These are phyloP conservation scores for Philereme vetulata DNA, from an alignment of 2,888 invertebrate genomes.

Conservation along the genomic window DNA sequence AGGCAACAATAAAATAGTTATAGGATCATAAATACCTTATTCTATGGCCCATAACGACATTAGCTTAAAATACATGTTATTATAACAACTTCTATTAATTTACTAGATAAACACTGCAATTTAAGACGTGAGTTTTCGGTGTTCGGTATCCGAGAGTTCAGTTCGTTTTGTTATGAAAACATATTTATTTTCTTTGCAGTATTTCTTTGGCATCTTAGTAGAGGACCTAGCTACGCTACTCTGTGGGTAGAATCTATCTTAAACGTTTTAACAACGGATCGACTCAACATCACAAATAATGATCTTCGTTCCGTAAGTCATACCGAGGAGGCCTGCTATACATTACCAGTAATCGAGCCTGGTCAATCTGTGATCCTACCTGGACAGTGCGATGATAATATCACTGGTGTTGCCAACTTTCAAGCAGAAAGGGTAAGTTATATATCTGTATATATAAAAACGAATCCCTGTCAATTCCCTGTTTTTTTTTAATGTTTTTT, in stretches of 20 bases:
- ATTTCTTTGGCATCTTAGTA: constrained; percentile 63
- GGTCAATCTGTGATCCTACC: constrained; percentile 60
- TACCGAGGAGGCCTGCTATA: constrained; percentile 53
- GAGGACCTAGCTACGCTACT: constrained; percentile 34
- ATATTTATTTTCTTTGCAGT: constrained; percentile 50
- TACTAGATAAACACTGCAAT: too few relatives aligned
- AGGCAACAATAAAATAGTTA: too few relatives aligned
- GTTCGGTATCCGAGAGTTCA: too few relatives aligned
- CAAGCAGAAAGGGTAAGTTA: constrained; percentile 54
- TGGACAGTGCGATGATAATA: constrained; percentile 60
- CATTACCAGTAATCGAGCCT: constrained; percentile 54
- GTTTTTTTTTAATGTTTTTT: too few relatives aligned
- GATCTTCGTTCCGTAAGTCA: constrained; percentile 50
- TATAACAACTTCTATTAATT: too few relatives aligned
- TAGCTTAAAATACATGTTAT: too few relatives aligned
- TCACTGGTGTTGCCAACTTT: constrained; percentile 57
- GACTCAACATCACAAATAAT: constrained; percentile 44
- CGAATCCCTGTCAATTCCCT: too few relatives aligned
- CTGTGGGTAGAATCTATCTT: constrained; percentile 46
- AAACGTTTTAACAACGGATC: constrained; percentile 41
- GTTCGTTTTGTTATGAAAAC: background rate
- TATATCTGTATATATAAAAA: too few relatives aligned
- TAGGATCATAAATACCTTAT: too few relatives aligned
- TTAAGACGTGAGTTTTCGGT: too few relatives aligned
- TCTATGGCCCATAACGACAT: too few relatives aligned